Evolutionary conservation across 2,113 vertebrate species (phyloP).

Genomic region (Synodontis membranacea): DNA sequence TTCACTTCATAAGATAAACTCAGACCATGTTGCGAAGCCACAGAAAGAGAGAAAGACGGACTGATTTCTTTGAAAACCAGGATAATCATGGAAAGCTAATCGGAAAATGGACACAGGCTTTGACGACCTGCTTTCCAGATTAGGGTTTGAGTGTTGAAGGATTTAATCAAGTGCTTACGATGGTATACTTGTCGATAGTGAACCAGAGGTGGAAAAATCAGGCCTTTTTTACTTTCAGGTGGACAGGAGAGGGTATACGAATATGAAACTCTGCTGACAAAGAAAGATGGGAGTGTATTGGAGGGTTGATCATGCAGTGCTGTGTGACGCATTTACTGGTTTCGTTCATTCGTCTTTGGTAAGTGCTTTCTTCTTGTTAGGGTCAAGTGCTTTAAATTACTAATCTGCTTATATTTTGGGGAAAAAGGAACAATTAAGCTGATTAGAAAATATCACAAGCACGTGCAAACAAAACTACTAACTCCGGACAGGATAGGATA

Average conservation of each 20-base stretch:
- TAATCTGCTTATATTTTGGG: neutral
- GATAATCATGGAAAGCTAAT: neutral
- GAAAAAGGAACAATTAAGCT: neutral
- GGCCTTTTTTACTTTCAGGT: neutral
- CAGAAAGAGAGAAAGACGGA: neutral
- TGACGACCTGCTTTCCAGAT: neutral
- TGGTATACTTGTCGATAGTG: no score
- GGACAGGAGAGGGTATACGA: neutral
- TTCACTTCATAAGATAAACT: constrained; percentile 31
- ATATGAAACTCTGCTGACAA: neutral
- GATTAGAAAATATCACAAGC: neutral
- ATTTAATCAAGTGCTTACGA: constrained; percentile 36
- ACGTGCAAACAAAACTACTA: neutral
- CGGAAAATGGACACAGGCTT: neutral
- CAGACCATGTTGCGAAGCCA: constrained; percentile 11
- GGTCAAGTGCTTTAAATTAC: neutral
- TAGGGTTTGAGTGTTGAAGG: neutral
- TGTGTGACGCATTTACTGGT: neutral
- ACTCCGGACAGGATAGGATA: neutral
- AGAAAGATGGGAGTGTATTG: neutral
- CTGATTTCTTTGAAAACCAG: neutral
- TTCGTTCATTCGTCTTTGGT: neutral
- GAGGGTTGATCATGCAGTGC: neutral
- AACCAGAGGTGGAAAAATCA: no score
- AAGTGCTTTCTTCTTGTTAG: neutral